phyloP scores from a whole-genome alignment of 2,113 vertebrate species.

The Pogonocichla stellata region DNA sequence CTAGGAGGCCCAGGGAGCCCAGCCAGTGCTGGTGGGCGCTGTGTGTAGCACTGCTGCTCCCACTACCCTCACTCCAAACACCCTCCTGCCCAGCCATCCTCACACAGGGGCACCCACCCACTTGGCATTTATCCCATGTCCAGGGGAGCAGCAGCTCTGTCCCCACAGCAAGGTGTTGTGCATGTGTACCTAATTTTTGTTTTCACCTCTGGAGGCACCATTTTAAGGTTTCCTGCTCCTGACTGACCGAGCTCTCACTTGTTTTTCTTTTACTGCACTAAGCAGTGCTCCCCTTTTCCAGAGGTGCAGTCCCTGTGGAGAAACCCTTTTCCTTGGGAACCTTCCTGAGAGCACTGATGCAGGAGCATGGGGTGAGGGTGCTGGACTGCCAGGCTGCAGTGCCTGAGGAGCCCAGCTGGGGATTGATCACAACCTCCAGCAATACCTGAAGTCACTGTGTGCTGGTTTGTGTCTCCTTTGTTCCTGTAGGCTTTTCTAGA shows the following conservation, averaged over 20 bases:
- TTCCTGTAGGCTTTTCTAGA: constrained; percentile 87
- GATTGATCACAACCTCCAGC: not conserved
- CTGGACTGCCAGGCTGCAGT: not conserved
- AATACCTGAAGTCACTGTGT: not conserved
- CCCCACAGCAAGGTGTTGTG: not conserved
- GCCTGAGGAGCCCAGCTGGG: not conserved
- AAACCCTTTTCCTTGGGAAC: not conserved
- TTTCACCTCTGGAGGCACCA: not conserved
- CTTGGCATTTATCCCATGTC: not conserved
- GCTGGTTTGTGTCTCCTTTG: not conserved
- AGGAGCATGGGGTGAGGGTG: not conserved
- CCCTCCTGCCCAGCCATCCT: not conserved
- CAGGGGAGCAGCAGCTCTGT: not conserved
- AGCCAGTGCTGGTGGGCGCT: not conserved
- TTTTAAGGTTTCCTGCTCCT: not conserved
- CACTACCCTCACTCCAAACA: not conserved
- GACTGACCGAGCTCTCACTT: fast-evolving
- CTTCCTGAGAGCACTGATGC: not conserved
- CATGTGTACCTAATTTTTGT: not conserved
- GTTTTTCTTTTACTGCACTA: not conserved
- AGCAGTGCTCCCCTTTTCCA: not conserved
- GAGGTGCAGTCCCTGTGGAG: not conserved
- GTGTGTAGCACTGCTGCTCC: not conserved
- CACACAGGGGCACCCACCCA: not conserved
- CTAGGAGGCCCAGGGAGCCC: not conserved